Conservation (phyloP, 2,888 invertebrate genomes). For the Drosophila incognita region DNA sequence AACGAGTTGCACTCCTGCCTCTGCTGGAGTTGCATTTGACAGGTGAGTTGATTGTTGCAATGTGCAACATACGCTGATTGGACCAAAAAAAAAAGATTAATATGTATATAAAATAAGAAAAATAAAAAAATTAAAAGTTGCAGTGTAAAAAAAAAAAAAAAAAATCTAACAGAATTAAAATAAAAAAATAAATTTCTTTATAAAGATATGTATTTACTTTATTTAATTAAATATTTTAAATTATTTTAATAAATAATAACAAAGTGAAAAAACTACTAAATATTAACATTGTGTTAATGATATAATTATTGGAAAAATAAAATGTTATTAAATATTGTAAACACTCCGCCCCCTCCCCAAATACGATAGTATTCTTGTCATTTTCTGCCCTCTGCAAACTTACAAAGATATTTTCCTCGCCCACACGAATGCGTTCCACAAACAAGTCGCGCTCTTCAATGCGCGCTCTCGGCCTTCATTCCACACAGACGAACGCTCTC, state of each 20-base stretch:
- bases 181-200: too few species aligned
- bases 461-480: neutral
- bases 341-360: too few species aligned
- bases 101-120: neutral
- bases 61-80: neutral
- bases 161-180: neutral
- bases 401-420: neutral
- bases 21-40: slow-evolving; percentile 9
- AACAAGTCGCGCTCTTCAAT: slow-evolving; percentile 19
- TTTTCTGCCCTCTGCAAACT: neutral
- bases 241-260: too few species aligned
- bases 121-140: neutral
- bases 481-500: slow-evolving; percentile 9
- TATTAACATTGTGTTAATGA: neutral
- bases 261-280: neutral
- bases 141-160: neutral
- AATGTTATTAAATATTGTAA: neutral
- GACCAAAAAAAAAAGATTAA: neutral
- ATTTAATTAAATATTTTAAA: neutral
- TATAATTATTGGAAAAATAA: too few species aligned
- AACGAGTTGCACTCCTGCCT: neutral
- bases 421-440: slow-evolving; percentile 30
- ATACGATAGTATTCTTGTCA: neutral
- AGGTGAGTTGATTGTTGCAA: slow-evolving; percentile 19
- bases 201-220: neutral